Evolutionary conservation across 2,888 invertebrate genomes (phyloP), one percentile per base, ranked within the genome.

Genomic region (Lepidochitona cinerea): DNA sequence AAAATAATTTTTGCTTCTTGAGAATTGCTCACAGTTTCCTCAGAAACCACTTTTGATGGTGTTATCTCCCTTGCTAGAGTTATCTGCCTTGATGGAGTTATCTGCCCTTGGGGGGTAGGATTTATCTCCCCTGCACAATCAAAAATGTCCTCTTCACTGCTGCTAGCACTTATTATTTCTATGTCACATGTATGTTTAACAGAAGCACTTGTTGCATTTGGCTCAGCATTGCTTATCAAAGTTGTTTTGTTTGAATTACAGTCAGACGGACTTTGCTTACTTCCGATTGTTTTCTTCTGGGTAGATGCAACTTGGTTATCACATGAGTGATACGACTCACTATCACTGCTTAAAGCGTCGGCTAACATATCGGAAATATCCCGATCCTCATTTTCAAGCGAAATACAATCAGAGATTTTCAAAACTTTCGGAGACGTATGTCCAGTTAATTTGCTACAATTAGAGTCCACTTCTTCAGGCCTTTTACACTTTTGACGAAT

Each of bases 341-440:
- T 73, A n/a, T 73, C 73, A 69, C 73, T 69, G 35, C 52, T 41
- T 26, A 69, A 33, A 4, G 69, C 73, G 35, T 66, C 52, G 35
- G 69, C 73, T 37, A 73, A 49, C 41, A 73, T 73, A n/a, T 69
- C 64, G 14, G 69, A 73, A 23, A 73, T 35, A 65, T 64, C 49
- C 37, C 59, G 3, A 7, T 23, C 26, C 4, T 4, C 5, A 26
- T 23, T 32, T 29, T 59, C 59, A 29, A 29, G 4, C 7, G 29
- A 59, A 4, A n/a, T n/a, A n/a, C n/a, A n/a, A n/a, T n/a, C n/a
- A n/a, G n/a, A n/a, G n/a, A n/a, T n/a, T n/a, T n/a, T n/a, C n/a
- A n/a, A n/a, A n/a, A n/a, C n/a, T n/a, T n/a, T n/a, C n/a, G n/a
- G n/a, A n/a, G n/a, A n/a, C n/a, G n/a, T n/a, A n/a, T n/a, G n/a